Base-by-base conservation (phyloP, 2,797 vertebrate genomes). In the Hozukius guyotensis region DNA sequence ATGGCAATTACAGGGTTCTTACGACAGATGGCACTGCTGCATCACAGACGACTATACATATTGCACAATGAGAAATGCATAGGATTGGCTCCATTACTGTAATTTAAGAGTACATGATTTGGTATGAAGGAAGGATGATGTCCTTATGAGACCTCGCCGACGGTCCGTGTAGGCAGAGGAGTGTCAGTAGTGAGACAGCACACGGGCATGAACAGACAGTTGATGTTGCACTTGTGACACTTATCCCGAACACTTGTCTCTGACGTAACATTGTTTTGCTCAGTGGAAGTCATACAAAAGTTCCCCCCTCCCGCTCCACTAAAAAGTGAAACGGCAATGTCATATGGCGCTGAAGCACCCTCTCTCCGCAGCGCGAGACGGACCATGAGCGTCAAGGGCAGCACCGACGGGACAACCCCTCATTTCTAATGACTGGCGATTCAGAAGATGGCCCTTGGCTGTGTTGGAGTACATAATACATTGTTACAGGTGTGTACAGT, bases 21-120 rank as follows among this genome's bases (percentile, higher is more conserved):
- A 93, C 92, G 76, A 94, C 92, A 95, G 94, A 88, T 93, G 94
- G 92, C 91, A 91, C 94, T 94, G 93, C 87, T 94, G 92, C 87
- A 87, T 91, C 91, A 93, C 89, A 92, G 72, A 95, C 92, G 31
- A 91, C 83, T 86, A 87, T 85, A 93, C 88, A 85, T 88, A 86
- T 92, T 93, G 92, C 92, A 95, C 93, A 91, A 92, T 89, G 88
- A 85, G 67, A 93, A 82, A 94, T 93, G 91, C 90, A 92, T 90
- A 91, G 94, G 94, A 63, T 77, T 73, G 63, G 80, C 76, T 89
- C 88, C 85, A 72, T 83, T 66, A 83, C 81, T 87, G 89, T 83
- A 67, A 72, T 84, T 85, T 72, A 90, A 83, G 85, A 90, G 76
- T 79, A 88, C 72, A 84, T 81, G 74, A 87, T 84, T 87, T 80